phyloP scores from a whole-genome alignment of 2,113 vertebrate genomes.

The Laticauda colubrina region DNA sequence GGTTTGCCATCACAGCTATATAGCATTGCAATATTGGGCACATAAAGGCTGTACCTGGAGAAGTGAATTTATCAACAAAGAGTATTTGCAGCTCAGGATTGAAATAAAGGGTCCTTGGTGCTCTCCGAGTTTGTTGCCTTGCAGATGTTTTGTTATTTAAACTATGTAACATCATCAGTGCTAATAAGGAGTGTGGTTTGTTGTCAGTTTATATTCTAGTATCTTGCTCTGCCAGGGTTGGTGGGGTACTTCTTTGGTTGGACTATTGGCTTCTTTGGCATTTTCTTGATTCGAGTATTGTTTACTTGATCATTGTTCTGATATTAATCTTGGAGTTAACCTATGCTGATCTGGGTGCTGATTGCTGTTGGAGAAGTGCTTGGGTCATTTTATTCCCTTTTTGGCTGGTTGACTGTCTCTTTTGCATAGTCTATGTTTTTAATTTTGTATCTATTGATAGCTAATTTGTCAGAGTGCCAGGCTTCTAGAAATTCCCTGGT shows the following conservation, averaged over 20 bases:
- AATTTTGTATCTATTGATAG: background rate
- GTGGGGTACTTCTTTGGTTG: background rate
- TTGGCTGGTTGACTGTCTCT: background rate
- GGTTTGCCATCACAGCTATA: too few relatives aligned
- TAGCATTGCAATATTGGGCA: background rate
- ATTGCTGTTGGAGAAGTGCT: background rate
- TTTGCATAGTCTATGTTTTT: background rate
- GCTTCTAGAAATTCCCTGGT: background rate
- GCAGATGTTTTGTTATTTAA: too few relatives aligned
- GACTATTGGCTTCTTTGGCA: background rate
- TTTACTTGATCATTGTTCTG: background rate
- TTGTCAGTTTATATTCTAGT: too few relatives aligned
- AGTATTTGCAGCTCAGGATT: too few relatives aligned
- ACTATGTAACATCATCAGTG: too few relatives aligned
- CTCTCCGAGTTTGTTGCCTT: too few relatives aligned
- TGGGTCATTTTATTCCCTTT: background rate
- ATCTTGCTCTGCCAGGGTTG: too few relatives aligned
- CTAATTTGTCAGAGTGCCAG: background rate
- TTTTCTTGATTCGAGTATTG: background rate
- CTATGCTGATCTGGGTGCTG: background rate
- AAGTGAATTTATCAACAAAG: background rate
- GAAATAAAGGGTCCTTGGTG: too few relatives aligned
- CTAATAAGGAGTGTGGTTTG: too few relatives aligned
- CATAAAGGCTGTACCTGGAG: background rate
- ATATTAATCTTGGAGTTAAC: background rate